Evolutionary conservation across 2,797 vertebrate species (phyloP).

Genomic region (Centropyge bicolor): DNA sequence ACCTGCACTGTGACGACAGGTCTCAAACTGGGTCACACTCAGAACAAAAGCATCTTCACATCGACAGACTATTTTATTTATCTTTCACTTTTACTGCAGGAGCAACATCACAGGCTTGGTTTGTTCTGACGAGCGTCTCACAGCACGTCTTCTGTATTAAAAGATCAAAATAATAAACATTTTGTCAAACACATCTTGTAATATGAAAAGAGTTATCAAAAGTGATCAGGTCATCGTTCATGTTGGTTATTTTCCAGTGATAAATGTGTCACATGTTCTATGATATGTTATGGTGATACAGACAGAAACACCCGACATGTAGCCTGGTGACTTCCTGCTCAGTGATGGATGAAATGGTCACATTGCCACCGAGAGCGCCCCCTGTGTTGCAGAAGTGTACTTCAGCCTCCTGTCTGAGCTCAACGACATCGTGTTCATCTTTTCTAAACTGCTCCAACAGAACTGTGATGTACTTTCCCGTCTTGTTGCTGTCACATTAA

Average conservation of each 20-base stretch:
- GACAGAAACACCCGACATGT: background rate
- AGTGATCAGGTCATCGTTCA: no score
- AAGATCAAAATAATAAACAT: background rate
- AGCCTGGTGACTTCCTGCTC: background rate
- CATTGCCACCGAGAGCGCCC: background rate
- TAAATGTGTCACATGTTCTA: background rate
- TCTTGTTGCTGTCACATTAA: slow-evolving; percentile 67
- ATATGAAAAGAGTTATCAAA: no score
- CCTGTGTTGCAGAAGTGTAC: background rate
- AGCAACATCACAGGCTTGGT: background rate
- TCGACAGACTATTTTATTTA: no score
- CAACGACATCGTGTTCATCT: slow-evolving; percentile 20
- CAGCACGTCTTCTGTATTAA: background rate
- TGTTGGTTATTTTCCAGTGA: background rate
- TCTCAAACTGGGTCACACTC: background rate
- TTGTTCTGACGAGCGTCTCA: background rate
- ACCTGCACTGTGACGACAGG: no score
- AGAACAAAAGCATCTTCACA: background rate
- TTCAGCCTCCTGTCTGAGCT: slow-evolving; percentile 14
- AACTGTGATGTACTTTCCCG: slow-evolving; percentile 35
- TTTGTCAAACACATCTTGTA: no score
- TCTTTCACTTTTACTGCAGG: background rate
- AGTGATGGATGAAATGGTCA: background rate
- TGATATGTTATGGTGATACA: no score
- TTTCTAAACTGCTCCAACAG: slow-evolving; percentile 43